A percentile compares a stretch with the other conserved stretches of the same genome.
Conservation (phyloP, 2,113 vertebrate species). For the Oncorhynchus nerka region DNA sequence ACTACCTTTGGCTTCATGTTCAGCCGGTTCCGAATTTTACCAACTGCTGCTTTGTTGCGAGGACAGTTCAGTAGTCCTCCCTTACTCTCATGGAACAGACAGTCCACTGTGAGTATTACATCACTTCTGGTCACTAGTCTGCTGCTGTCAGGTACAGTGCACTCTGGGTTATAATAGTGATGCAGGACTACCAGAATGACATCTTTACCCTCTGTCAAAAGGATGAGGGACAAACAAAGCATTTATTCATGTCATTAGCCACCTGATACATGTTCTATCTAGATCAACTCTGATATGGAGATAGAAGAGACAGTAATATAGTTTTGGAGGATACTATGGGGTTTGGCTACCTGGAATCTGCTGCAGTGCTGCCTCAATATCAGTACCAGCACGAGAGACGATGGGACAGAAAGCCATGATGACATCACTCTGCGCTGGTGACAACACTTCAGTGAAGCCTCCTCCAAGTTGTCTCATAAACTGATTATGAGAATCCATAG, state of each 20-base stretch:
- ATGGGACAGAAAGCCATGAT: conserved; percentile 8
- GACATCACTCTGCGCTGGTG: not conserved
- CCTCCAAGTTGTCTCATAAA: not conserved
- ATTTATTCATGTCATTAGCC: too few species aligned
- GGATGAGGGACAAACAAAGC: not conserved
- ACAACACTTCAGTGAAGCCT: not conserved
- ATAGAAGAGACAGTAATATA: not conserved
- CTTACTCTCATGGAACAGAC: not conserved
- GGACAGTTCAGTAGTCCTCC: not conserved
- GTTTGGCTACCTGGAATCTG: conserved; percentile 7
- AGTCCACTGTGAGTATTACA: conserved; percentile 4
- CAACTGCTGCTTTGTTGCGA: not conserved
- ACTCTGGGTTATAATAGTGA: not conserved
- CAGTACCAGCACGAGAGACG: too few species aligned
- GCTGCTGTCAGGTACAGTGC: not conserved
- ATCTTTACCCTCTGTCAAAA: not conserved
- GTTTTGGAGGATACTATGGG: not conserved
- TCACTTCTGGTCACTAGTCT: not conserved
- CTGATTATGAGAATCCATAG: not conserved
- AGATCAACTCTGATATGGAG: not conserved
- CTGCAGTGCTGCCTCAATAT: too few species aligned
- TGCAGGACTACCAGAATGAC: conserved; percentile 7
- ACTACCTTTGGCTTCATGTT: not conserved
- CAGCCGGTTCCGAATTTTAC: not conserved
- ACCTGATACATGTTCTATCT: too few species aligned